Evolutionary conservation across 2,888 invertebrate species (phyloP).

Genomic region (Lycaena phlaeas): DNA sequence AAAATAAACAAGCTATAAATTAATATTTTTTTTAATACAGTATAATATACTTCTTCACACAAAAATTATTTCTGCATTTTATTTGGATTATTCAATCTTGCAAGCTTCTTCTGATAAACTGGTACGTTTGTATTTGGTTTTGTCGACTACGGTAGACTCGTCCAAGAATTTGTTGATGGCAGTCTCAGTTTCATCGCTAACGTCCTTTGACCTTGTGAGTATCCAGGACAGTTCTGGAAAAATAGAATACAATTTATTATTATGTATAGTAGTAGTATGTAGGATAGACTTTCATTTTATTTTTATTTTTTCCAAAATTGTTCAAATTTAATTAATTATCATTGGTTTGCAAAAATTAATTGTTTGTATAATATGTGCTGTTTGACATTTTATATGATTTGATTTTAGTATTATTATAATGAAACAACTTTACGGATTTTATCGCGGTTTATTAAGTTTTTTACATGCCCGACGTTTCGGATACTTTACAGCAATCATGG

Average conservation of each 20-base stretch:
- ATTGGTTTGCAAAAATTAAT: too few species aligned
- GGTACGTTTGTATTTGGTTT: slow-evolving; percentile 16
- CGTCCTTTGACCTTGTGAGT: slow-evolving; percentile 40
- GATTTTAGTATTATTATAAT: too few species aligned
- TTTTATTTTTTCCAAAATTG: too few species aligned
- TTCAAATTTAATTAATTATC: too few species aligned
- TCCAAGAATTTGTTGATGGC: slow-evolving; percentile 47
- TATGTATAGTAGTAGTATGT: too few species aligned
- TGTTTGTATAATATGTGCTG: too few species aligned
- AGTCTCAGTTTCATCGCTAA: slow-evolving; percentile 44
- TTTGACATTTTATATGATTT: too few species aligned
- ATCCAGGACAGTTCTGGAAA: slow-evolving; percentile 49
- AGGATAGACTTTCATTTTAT: too few species aligned
- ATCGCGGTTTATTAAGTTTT: too few species aligned
- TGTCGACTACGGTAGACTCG: slow-evolving; percentile 38
- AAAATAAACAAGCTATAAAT: not conserved
- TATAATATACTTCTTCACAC: not conserved
- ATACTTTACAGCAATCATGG: too few species aligned
- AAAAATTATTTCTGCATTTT: not conserved
- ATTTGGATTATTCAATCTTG: slow-evolving; percentile 8
- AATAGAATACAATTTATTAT: not conserved
- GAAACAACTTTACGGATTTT: too few species aligned
- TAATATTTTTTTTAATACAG: not conserved
- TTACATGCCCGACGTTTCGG: too few species aligned
- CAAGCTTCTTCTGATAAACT: slow-evolving; percentile 18